These are phyloP conservation scores for Chondrilla cf. caribensis DNA, from an alignment of 37 sponge, comb jelly and placozoan species.

Conservation along the genomic window DNA sequence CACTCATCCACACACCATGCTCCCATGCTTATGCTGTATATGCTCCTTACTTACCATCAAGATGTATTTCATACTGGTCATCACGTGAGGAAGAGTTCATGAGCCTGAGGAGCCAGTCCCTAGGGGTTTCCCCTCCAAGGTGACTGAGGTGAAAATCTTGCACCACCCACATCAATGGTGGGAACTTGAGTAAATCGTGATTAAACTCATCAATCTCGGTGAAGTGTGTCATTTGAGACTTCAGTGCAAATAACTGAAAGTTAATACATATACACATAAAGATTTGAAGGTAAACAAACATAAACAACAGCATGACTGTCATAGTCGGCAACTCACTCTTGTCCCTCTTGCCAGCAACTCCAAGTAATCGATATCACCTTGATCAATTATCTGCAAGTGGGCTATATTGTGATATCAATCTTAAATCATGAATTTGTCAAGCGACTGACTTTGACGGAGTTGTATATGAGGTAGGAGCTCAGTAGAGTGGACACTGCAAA, in stretches of 20 bases:
- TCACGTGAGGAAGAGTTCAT: conserved; percentile 76
- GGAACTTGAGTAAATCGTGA: conserved; percentile 84
- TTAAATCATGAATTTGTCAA: neutral
- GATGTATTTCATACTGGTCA: conserved; percentile 74
- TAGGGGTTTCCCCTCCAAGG: conserved; percentile 60
- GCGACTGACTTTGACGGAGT: conserved; percentile 83
- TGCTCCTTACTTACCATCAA: conserved; percentile 49
- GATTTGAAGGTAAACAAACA: neutral
- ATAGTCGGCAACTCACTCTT: conserved; percentile 34
- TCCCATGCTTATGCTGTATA: too few species aligned
- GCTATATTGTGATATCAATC: neutral
- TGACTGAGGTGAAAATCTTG: conserved; percentile 86
- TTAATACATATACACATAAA: too few species aligned
- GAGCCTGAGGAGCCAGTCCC: conserved; percentile 77
- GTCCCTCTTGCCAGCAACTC: conserved; percentile 89
- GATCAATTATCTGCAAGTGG: conserved; percentile 80
- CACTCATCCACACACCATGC: too few species aligned
- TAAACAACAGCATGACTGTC: neutral
- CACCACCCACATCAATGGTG: conserved; percentile 89
- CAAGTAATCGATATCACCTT: conserved; percentile 89
- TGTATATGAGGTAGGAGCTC: conserved; percentile 90
- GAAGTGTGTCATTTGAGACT: conserved; percentile 76
- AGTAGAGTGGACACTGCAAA: conserved; percentile 87
- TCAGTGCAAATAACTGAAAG: conserved; percentile 81
- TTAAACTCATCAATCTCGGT: conserved; percentile 82